phyloP scores from a whole-genome alignment of 1,140 invertebrate genomes.

The Riptortus pedestris region DNA sequence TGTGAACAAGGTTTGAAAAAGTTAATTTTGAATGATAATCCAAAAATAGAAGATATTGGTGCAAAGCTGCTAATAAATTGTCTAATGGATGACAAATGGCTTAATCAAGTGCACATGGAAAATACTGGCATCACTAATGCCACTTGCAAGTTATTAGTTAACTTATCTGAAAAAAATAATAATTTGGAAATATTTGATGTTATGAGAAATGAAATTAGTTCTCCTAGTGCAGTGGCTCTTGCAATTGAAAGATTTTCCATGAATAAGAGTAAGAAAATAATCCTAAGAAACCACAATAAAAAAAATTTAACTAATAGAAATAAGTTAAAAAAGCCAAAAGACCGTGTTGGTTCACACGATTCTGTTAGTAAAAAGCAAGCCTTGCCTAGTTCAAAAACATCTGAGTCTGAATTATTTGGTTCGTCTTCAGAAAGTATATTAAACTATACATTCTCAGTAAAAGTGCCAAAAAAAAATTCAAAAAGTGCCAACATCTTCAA shows the following conservation, averaged over 20 bases:
- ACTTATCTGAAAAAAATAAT: background rate
- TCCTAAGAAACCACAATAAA: too few species aligned
- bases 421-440: too few species aligned
- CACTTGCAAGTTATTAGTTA: background rate
- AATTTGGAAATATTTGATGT: background rate
- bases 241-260: background rate
- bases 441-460: too few species aligned
- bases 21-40: background rate
- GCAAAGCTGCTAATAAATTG: background rate
- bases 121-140: background rate
- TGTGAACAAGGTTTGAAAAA: slow-evolving; percentile 2
- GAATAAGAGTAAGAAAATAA: too few species aligned
- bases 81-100: background rate
- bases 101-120: background rate
- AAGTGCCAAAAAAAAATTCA: too few species aligned
- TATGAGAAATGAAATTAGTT: background rate
- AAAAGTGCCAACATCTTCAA: too few species aligned
- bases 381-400: too few species aligned
- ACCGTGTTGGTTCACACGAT: too few species aligned
- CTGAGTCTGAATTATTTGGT: too few species aligned
- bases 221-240: background rate
- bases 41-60: background rate
- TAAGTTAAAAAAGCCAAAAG: too few species aligned
- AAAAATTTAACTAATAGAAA: too few species aligned
- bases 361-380: too few species aligned